Percentiles rank a stretch among this genome's conserved stretches.
phyloP scores from a whole-genome alignment of 2,113 vertebrate genomes.

The Neomonachus schauinslandi region DNA sequence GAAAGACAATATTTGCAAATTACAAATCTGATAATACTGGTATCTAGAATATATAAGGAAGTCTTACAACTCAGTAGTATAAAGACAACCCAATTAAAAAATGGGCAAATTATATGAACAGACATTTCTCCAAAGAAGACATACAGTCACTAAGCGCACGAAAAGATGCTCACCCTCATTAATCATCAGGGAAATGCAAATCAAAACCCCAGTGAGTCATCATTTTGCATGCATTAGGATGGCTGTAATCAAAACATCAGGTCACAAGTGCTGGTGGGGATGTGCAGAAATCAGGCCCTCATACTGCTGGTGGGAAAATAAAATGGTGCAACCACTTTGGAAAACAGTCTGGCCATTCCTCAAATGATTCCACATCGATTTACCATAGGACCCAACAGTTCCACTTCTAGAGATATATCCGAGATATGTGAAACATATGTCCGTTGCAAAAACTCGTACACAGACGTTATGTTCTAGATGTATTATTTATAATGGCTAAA shows the following conservation, averaged over 20 bases:
- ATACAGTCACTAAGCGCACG: too few relatives aligned
- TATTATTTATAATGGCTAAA: background rate
- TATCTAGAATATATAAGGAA: background rate
- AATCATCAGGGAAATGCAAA: background rate
- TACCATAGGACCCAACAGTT: background rate
- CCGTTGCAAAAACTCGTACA: too few relatives aligned
- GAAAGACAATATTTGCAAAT: too few relatives aligned
- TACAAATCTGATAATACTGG: too few relatives aligned
- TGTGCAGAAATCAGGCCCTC: background rate
- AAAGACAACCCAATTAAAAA: background rate
- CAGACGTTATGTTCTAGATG: background rate
- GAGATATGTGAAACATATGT: too few relatives aligned
- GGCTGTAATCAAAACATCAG: background rate
- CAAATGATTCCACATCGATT: background rate
- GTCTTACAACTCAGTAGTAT: background rate
- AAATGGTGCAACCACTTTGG: background rate
- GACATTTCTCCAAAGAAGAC: background rate
- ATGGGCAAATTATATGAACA: too few relatives aligned
- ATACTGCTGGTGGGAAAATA: too few relatives aligned
- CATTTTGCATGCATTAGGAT: background rate
- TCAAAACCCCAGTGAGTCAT: background rate
- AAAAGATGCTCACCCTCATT: background rate
- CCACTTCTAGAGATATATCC: background rate
- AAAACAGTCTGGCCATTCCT: background rate
- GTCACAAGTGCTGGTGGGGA: background rate